Conservation (phyloP, 2,888 invertebrate genomes). For the Leistus spinibarbis region DNA sequence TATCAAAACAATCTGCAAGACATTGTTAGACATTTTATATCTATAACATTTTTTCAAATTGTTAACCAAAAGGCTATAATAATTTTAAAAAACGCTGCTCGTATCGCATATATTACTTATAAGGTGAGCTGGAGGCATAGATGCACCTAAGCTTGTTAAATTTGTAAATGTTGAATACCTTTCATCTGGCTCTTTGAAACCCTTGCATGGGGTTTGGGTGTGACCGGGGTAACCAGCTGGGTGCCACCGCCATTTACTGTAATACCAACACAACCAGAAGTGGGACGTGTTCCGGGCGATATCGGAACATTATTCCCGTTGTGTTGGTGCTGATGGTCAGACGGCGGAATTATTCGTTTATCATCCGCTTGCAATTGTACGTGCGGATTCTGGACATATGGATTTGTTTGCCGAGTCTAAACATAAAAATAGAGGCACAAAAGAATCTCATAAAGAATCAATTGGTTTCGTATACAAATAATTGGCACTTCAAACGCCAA, state of each 20-base stretch:
- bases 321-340: constrained; percentile 6
- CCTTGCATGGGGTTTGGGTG: constrained; percentile 53
- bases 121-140: no score
- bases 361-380: constrained; percentile 36
- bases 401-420: constrained; percentile 34
- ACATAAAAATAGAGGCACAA: not conserved
- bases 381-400: constrained; percentile 21
- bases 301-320: not conserved
- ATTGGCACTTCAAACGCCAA: no score
- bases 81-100: no score
- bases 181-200: constrained; percentile 80
- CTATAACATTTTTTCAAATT: no score
- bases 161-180: constrained; percentile 59
- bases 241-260: constrained; percentile 33
- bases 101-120: no score
- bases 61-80: no score
- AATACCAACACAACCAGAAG: constrained; percentile 41
- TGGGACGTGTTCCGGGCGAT: not conserved
- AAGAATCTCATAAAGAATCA: not conserved
- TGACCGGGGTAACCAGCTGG: not conserved
- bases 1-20: no score
- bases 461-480: not conserved
- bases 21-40: no score
- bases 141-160: no score
- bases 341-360: constrained; percentile 41